phyloP scores from a whole-genome alignment of 2,888 invertebrate species.

The Scaptomyza flava region DNA sequence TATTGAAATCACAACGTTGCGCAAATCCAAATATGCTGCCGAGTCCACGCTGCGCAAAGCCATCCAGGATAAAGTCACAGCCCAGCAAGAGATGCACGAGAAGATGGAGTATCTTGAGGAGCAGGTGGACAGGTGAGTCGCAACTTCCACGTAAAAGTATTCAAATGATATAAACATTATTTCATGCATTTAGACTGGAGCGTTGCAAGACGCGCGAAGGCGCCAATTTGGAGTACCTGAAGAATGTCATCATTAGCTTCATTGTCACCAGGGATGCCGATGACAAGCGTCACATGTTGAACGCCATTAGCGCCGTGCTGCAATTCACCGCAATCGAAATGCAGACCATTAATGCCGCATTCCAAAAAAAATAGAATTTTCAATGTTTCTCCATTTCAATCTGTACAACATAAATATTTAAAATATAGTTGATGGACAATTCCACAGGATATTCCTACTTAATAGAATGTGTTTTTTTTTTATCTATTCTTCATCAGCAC shows the following conservation, averaged over 20 bases:
- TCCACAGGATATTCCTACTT: not conserved
- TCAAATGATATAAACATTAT: no score
- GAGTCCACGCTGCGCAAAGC: slow-evolving; percentile 86
- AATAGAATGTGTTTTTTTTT: no score
- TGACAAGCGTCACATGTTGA: slow-evolving; percentile 92
- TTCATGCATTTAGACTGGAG: slow-evolving; percentile 85
- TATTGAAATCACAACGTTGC: slow-evolving; percentile 89
- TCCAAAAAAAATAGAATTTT: slow-evolving; percentile 76
- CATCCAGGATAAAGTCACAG: slow-evolving; percentile 86
- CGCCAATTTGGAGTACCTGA: slow-evolving; percentile 94
- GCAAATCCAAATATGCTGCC: slow-evolving; percentile 89
- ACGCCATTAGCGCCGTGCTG: slow-evolving; percentile 94
- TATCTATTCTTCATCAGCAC: no score
- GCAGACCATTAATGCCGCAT: slow-evolving; percentile 83
- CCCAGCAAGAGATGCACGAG: slow-evolving; percentile 85
- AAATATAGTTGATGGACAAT: slow-evolving; percentile 1
- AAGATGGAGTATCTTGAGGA: slow-evolving; percentile 86
- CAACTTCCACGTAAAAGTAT: not conserved
- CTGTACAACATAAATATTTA: slow-evolving; percentile 15
- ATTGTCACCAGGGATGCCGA: slow-evolving; percentile 89
- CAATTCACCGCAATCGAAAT: slow-evolving; percentile 91
- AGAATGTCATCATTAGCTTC: slow-evolving; percentile 94
- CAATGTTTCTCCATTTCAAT: slow-evolving; percentile 6
- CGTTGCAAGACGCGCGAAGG: slow-evolving; percentile 92
- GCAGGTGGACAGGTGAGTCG: slow-evolving; percentile 86